A percentile compares a stretch with the other conserved stretches of the same genome.
Conservation (phyloP, 1,140 invertebrate species). For the Littorina saxatilis region DNA sequence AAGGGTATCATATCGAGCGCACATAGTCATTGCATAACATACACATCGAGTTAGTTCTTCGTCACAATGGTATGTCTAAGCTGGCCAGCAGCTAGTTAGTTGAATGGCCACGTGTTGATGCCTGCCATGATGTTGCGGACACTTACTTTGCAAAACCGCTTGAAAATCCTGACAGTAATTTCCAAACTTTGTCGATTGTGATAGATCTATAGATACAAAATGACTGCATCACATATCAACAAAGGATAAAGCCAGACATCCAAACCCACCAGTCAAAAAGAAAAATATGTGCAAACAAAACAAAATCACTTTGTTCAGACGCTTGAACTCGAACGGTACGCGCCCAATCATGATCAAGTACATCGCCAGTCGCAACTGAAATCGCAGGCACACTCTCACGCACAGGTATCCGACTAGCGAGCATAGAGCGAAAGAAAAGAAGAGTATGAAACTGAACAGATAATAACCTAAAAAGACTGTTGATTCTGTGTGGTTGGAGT, state of each 20-base stretch:
- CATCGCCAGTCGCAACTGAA: conserved; percentile 31
- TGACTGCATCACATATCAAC: neutral
- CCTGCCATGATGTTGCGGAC: too few species aligned
- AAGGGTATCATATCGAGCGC: too few species aligned
- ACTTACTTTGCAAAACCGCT: neutral
- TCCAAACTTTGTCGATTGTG: neutral
- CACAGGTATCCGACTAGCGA: conserved; percentile 22
- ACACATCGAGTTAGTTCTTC: too few species aligned
- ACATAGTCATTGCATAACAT: too few species aligned
- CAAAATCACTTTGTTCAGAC: conserved; percentile 23
- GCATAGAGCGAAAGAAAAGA: neutral
- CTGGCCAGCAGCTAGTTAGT: too few species aligned
- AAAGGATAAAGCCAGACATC: conserved; percentile 12
- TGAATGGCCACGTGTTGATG: too few species aligned
- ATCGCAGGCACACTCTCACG: conserved; percentile 24
- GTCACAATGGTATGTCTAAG: too few species aligned
- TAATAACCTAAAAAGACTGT: neutral
- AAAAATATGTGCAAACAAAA: conserved; percentile 31
- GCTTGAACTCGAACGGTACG: conserved; percentile 20
- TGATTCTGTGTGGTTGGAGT: neutral
- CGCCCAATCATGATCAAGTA: conserved; percentile 30
- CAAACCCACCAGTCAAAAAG: conserved; percentile 30
- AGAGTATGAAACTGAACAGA: conserved; percentile 12
- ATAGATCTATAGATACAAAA: neutral
- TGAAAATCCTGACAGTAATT: neutral